Evolutionary conservation across 2,888 invertebrate genomes (phyloP).

Genomic region (Platycnemis pennipes): DNA sequence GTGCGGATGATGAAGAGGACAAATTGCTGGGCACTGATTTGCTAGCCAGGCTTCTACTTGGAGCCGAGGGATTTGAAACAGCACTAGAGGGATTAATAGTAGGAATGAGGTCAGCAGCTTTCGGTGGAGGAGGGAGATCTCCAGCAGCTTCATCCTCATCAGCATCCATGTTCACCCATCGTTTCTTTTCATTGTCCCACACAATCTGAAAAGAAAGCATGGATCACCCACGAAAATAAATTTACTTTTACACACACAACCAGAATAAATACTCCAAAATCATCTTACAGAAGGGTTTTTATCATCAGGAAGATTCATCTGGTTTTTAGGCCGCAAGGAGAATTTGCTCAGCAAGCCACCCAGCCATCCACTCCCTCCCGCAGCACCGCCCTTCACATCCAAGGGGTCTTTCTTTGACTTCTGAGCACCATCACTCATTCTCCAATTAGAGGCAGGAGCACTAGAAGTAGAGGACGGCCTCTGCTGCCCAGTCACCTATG

Average conservation of each 20-base stretch:
- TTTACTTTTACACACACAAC: too few relatives aligned
- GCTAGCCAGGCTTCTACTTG: constrained; percentile 72
- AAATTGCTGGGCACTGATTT: constrained; percentile 76
- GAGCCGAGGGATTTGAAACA: constrained; percentile 68
- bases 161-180: constrained; percentile 92
- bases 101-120: constrained; percentile 81
- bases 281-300: constrained; percentile 91
- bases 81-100: constrained; percentile 31
- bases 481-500: constrained; percentile 47
- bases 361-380: constrained; percentile 84
- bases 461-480: constrained; percentile 28
- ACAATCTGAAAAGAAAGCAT: constrained; percentile 85
- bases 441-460: constrained; percentile 50
- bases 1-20: neutral
- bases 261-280: constrained; percentile 33
- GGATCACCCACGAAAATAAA: neutral
- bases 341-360: constrained; percentile 93
- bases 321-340: constrained; percentile 91
- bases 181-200: constrained; percentile 93
- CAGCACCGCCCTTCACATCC: constrained; percentile 74
- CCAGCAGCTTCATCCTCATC: constrained; percentile 82
- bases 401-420: constrained; percentile 77
- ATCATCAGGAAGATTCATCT: constrained; percentile 97
- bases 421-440: neutral
- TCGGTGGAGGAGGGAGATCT: constrained; percentile 86